phyloP scores from a whole-genome alignment of 2,113 vertebrate genomes.

The Tupaia chinensis region DNA sequence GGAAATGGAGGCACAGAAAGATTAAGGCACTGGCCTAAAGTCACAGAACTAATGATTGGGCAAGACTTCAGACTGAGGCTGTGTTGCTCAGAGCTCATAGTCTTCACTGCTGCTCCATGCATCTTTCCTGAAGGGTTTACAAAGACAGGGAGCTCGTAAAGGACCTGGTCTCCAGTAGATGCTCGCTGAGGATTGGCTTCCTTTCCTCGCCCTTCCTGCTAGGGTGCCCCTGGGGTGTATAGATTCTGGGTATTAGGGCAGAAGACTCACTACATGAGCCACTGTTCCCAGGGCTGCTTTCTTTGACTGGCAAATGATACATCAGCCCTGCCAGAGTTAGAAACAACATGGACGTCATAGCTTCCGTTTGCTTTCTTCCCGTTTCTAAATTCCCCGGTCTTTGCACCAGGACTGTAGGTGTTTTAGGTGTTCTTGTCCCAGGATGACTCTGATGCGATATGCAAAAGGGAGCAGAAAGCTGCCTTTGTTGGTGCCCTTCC shows the following conservation, averaged over 20 bases:
- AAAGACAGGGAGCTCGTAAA: fast-evolving
- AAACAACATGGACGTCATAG: fast-evolving
- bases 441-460: neutral
- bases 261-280: no score
- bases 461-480: neutral
- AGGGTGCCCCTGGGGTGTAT: neutral
- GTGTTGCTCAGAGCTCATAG: fast-evolving
- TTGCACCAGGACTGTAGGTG: neutral
- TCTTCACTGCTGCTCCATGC: fast-evolving
- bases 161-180: neutral
- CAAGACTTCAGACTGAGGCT: neutral
- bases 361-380: neutral
- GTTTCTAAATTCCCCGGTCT: neutral
- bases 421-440: fast-evolving
- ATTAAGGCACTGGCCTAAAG: neutral
- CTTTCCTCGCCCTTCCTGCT: fast-evolving
- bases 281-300: neutral
- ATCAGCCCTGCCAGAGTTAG: fast-evolving
- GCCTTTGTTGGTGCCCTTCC: neutral
- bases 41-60: neutral
- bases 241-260: neutral
- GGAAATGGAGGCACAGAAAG: neutral
- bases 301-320: fast-evolving
- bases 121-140: neutral
- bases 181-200: neutral